Conservation (phyloP, 1,140 invertebrate species). For the Lepidostoma basale region DNA sequence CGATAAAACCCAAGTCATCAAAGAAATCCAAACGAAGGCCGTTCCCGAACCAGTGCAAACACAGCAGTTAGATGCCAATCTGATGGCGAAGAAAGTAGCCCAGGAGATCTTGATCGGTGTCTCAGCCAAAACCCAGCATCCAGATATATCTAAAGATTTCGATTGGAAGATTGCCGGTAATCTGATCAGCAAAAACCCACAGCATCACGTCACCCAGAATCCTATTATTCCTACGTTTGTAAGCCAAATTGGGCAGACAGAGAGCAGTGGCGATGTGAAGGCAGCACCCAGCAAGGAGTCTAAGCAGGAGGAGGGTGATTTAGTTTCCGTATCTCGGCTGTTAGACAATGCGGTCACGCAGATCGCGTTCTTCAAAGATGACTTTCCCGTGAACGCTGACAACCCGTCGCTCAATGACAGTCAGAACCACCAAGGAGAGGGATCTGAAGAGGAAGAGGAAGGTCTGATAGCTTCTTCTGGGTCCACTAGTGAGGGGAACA, state of each 20-base stretch:
- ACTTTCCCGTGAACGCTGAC: conserved; percentile 60
- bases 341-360: conserved; percentile 81
- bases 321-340: conserved; percentile 77
- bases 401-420: conserved; percentile 46
- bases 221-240: conserved; percentile 38
- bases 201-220: not conserved
- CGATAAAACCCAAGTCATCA: conserved; percentile 43
- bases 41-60: not conserved
- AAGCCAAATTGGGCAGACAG: conserved; percentile 24
- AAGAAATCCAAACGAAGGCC: conserved; percentile 25
- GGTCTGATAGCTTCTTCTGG: conserved; percentile 72
- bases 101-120: conserved; percentile 61
- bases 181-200: conserved; percentile 54
- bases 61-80: not conserved
- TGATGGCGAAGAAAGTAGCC: conserved; percentile 58
- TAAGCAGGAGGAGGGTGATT: conserved; percentile 60
- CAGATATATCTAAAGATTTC: conserved; percentile 57
- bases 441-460: conserved; percentile 73
- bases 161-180: conserved; percentile 60
- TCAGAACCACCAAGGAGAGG: conserved; percentile 54
- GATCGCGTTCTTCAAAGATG: conserved; percentile 68
- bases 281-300: conserved; percentile 40
- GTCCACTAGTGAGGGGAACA: conserved; percentile 77
- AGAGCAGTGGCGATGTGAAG: not conserved
- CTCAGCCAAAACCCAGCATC: conserved; percentile 52